phyloP scores from a whole-genome alignment of 2,113 vertebrate genomes.

The Cebidichthys violaceus region DNA sequence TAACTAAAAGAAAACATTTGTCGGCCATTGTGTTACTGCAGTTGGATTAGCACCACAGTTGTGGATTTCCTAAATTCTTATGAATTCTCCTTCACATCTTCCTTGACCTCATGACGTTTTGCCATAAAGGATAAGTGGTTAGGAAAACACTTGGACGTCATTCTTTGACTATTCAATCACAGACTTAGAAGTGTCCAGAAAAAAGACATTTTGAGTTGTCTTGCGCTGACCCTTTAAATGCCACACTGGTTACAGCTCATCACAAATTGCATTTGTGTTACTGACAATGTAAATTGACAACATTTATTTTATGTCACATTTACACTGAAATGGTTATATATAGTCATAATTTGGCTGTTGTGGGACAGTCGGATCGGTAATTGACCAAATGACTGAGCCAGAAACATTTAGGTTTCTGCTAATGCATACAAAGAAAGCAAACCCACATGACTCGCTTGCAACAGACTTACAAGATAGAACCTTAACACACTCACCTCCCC shows the following conservation, averaged over 20 bases:
- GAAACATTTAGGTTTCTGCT: not conserved
- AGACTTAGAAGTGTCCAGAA: no score
- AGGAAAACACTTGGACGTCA: no score
- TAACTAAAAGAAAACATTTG: no score
- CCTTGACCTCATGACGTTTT: no score
- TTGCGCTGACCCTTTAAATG: not conserved
- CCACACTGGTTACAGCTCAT: not conserved
- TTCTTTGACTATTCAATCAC: no score
- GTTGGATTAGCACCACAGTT: no score
- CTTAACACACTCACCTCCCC: conserved; percentile 87
- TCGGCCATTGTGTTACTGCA: no score
- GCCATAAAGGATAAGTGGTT: no score
- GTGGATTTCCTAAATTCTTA: no score
- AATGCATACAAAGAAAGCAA: not conserved
- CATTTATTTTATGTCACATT: not conserved
- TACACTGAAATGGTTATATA: not conserved
- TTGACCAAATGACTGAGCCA: not conserved
- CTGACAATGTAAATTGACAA: not conserved
- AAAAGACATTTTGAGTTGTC: no score
- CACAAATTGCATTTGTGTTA: not conserved
- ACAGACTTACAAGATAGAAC: not conserved
- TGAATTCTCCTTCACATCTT: no score
- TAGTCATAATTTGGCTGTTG: not conserved
- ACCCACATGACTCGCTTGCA: not conserved
- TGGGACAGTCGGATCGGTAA: not conserved